Conservation (phyloP, 2,888 invertebrate species). For the Brenthis daphne region DNA sequence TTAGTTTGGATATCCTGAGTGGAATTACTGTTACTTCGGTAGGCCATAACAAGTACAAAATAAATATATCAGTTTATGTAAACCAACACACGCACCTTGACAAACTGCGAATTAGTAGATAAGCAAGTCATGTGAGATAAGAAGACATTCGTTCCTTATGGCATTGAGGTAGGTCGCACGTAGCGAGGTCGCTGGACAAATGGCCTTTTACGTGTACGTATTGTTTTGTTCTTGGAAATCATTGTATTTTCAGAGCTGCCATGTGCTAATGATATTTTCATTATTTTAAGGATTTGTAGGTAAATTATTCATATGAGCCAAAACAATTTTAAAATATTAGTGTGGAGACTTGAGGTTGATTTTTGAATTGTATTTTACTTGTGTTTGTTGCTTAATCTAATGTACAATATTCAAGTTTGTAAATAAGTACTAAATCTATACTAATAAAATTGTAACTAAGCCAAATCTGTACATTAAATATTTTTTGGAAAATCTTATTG, state of each 20-base stretch:
- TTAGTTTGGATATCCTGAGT: too few species aligned
- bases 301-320: too few species aligned
- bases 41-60: constrained; percentile 5
- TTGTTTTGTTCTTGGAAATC: constrained; percentile 1
- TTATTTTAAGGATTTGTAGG: constrained; percentile 4
- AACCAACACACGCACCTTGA: constrained; percentile 20
- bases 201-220: not conserved
- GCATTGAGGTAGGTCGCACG: constrained; percentile 39
- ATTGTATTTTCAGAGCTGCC: not conserved
- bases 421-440: too few species aligned
- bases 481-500: too few species aligned
- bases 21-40: too few species aligned
- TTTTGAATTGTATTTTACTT: too few species aligned
- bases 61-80: constrained; percentile 5
- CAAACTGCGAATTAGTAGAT: constrained; percentile 32
- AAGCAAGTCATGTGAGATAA: constrained; percentile 35
- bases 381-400: too few species aligned
- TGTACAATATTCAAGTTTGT: too few species aligned
- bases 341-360: too few species aligned
- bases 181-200: constrained; percentile 25
- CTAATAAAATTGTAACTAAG: too few species aligned
- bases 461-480: too few species aligned
- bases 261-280: not conserved
- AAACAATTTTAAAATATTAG: too few species aligned
- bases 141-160: constrained; percentile 28